phyloP scores from a whole-genome alignment of 2,113 vertebrate species.

The Odocoileus virginianus region DNA sequence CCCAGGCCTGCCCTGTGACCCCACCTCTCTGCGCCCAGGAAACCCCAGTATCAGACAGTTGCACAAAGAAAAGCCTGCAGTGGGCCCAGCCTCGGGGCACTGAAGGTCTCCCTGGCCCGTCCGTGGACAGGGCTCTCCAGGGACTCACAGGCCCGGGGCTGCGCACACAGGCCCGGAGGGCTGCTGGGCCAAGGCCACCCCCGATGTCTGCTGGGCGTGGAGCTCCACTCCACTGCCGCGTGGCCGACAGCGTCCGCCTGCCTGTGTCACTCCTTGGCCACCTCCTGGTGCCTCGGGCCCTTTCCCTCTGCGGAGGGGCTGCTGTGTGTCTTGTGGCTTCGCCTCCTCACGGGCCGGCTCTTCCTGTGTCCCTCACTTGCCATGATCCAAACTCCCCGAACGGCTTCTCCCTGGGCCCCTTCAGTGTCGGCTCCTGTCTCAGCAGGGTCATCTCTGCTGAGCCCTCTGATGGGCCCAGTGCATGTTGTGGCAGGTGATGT shows the following conservation, averaged over 20 bases:
- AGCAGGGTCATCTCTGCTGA: not conserved
- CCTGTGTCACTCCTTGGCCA: fast-evolving
- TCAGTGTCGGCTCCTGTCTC: not conserved
- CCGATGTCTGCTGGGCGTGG: not conserved
- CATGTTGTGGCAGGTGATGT: not conserved
- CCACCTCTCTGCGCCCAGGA: not conserved
- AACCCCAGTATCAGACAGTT: not conserved
- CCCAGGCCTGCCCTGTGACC: not conserved
- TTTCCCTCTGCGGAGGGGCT: not conserved
- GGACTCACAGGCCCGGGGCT: not conserved
- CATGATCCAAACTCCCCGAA: not conserved
- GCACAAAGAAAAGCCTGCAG: not conserved
- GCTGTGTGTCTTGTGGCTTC: not conserved
- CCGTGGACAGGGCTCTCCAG: not conserved
- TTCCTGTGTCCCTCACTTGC: not conserved
- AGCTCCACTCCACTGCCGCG: not conserved
- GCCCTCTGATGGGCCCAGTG: not conserved
- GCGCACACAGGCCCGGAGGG: not conserved
- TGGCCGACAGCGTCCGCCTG: fast-evolving
- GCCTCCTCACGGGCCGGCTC: fast-evolving
- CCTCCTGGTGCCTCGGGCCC: not conserved
- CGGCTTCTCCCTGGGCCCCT: not conserved
- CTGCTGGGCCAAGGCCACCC: fast-evolving
- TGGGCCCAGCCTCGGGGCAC: not conserved
- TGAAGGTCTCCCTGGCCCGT: not conserved